phyloP scores from a whole-genome alignment of 2,797 vertebrate species.

The Haliaeetus albicilla region DNA sequence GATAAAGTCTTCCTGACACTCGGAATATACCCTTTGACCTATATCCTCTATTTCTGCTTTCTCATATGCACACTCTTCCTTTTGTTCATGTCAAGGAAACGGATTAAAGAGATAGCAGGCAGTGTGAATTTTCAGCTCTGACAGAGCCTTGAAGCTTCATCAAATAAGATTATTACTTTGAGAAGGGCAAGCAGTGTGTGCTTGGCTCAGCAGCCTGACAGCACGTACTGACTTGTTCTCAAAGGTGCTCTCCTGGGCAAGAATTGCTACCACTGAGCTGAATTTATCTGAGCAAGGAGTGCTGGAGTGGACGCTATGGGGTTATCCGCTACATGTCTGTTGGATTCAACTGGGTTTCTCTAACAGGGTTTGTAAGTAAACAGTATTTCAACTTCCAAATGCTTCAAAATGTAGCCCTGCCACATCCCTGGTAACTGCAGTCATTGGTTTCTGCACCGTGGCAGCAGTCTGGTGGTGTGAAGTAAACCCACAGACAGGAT shows the following conservation, averaged over 20 bases:
- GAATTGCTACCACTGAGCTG: background rate
- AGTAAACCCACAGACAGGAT: background rate
- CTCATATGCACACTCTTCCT: background rate
- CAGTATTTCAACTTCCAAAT: background rate
- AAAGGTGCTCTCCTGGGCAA: background rate
- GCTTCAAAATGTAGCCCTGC: background rate
- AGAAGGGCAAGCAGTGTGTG: background rate
- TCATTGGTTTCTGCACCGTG: background rate
- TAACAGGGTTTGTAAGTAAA: background rate
- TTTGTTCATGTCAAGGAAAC: conserved; percentile 13
- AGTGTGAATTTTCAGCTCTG: conserved; percentile 6
- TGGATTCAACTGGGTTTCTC: background rate
- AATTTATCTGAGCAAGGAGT: background rate
- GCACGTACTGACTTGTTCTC: background rate
- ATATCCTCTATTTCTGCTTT: conserved; percentile 31
- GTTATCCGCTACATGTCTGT: background rate
- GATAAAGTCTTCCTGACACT: conserved; percentile 34
- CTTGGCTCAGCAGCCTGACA: background rate
- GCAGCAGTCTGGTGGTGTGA: background rate
- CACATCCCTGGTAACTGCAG: background rate
- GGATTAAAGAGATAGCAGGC: conserved; percentile 11
- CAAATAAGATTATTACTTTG: conserved; percentile 13
- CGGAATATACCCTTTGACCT: conserved; percentile 27
- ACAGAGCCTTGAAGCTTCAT: background rate
- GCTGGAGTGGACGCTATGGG: fast-evolving